phyloP scores from a whole-genome alignment of 2,113 vertebrate species.

The Falco punctatus region DNA sequence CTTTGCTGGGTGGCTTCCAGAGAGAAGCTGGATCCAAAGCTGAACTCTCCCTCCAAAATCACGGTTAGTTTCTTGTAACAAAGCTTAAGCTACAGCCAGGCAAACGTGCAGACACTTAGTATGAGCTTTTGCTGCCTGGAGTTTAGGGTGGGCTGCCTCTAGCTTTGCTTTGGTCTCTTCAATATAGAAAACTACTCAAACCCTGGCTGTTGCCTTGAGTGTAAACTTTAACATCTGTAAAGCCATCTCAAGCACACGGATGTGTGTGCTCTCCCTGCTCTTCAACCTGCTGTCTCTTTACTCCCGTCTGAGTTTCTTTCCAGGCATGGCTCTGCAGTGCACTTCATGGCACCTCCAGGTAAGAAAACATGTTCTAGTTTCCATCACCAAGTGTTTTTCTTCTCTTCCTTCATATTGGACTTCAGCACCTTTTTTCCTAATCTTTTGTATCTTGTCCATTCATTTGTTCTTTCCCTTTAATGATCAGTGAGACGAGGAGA shows the following conservation, averaged over 20 bases:
- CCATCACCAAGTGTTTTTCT: background rate
- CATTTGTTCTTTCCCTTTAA: background rate
- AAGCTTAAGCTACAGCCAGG: background rate
- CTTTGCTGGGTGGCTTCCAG: background rate
- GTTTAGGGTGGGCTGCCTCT: background rate
- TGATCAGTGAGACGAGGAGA: background rate
- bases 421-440: background rate
- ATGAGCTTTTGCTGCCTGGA: background rate
- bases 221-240: background rate
- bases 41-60: background rate
- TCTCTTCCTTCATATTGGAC: background rate
- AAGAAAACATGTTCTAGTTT: background rate
- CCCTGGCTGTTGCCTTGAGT: background rate
- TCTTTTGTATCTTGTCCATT: background rate
- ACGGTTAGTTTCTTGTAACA: background rate
- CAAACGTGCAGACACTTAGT: background rate
- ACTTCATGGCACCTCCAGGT: background rate
- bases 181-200: background rate
- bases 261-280: background rate
- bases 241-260: background rate
- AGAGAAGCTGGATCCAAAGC: background rate
- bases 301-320: background rate
- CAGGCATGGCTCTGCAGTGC: background rate
- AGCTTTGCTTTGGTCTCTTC: background rate
- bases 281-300: background rate